phyloP scores from a whole-genome alignment of 2,888 invertebrate genomes.

The Mesoligia furuncula region DNA sequence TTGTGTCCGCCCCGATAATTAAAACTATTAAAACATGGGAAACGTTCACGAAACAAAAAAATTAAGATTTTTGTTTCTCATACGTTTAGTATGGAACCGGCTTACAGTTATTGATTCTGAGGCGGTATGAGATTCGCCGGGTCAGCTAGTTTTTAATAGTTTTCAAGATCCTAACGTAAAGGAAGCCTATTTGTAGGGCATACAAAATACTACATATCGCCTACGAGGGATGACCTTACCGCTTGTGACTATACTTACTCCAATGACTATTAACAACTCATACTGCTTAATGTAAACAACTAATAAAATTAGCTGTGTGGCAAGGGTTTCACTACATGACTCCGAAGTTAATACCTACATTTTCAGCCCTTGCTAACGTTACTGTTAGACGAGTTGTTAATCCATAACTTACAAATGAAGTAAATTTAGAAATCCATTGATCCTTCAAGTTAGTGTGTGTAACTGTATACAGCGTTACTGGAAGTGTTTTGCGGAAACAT shows the following conservation, averaged over 20 bases:
- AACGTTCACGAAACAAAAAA: no score
- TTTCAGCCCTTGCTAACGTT: not conserved
- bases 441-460: not conserved
- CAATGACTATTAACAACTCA: not conserved
- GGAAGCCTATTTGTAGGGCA: not conserved
- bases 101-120: no score
- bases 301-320: not conserved
- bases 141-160: no score
- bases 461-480: slow-evolving; percentile 25
- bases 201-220: not conserved
- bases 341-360: not conserved
- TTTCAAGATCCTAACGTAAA: not conserved
- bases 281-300: not conserved
- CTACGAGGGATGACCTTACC: not conserved
- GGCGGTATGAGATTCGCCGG: no score
- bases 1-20: no score
- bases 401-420: not conserved
- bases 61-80: no score
- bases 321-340: not conserved
- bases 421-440: not conserved
- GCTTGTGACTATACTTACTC: not conserved
- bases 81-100: no score
- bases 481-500: slow-evolving; percentile 69
- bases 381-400: not conserved
- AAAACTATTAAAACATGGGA: no score